Conservation (phyloP, 2,797 vertebrate genomes). For the Spinibarbus caldwelli region DNA sequence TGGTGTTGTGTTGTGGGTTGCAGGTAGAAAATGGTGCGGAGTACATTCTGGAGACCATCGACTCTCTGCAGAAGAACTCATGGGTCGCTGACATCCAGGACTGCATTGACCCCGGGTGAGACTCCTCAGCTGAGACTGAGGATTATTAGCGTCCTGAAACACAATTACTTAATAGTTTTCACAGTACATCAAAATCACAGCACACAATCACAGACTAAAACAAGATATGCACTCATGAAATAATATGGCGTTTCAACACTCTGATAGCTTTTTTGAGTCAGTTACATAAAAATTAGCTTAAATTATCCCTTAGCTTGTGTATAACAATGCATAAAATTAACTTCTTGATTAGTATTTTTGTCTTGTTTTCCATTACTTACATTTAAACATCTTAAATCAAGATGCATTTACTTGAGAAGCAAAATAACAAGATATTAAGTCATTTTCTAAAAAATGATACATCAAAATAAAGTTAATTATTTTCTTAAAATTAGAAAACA, state of each 20-base stretch:
- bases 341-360: neutral
- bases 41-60: conserved; percentile 98
- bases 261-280: neutral
- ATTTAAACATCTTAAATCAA: neutral
- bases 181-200: neutral
- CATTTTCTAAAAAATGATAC: too few species aligned
- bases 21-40: conserved; percentile 96
- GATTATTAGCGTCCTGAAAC: neutral
- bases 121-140: neutral
- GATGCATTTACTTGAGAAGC: neutral
- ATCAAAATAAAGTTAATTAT: rapidly evolving
- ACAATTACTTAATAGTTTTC: neutral
- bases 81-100: conserved; percentile 99
- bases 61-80: conserved; percentile 98
- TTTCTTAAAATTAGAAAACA: too few species aligned
- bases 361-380: neutral
- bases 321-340: neutral
- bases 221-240: too few species aligned
- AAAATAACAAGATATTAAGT: neutral
- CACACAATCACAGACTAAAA: neutral
- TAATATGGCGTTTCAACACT: too few species aligned
- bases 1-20: conserved; percentile 62
- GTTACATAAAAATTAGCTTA: too few species aligned
- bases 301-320: neutral
- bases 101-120: conserved; percentile 95